phyloP scores from a whole-genome alignment of 2,888 invertebrate species.

The Hirudinaria manillensis region DNA sequence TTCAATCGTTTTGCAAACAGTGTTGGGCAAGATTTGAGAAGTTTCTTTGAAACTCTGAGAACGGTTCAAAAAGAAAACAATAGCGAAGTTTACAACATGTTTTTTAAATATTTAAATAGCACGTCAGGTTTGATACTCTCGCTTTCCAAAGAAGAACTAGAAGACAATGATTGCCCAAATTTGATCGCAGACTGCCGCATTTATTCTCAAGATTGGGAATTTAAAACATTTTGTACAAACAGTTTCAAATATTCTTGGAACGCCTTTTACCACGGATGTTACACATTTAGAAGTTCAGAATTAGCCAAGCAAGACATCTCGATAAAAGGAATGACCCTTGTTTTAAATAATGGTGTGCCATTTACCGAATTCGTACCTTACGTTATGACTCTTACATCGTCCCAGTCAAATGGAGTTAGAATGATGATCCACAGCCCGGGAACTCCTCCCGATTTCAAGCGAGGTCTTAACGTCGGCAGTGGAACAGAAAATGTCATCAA shows the following conservation, averaged over 20 bases:
- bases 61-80: not conserved
- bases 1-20: not conserved
- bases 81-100: not conserved
- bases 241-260: not conserved
- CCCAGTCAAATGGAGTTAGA: slow-evolving; percentile 12
- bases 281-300: slow-evolving; percentile 3
- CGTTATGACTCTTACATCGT: slow-evolving; percentile 2
- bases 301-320: not conserved
- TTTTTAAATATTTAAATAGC: not conserved
- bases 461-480: slow-evolving; percentile 8
- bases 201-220: slow-evolving; percentile 1
- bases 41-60: not conserved
- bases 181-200: not conserved
- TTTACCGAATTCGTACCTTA: not conserved
- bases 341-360: slow-evolving; percentile 14
- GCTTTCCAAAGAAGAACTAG: not conserved
- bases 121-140: not conserved
- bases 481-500: slow-evolving; percentile 21
- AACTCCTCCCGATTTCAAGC: slow-evolving; percentile 7
- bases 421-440: slow-evolving; percentile 12
- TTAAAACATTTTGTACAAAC: not conserved
- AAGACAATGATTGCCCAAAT: not conserved
- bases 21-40: too few species aligned
- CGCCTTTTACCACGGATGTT: slow-evolving; percentile 2
- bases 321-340: slow-evolving; percentile 12